phyloP scores from a whole-genome alignment of 2,113 vertebrate genomes.

The Dipodomys spectabilis region DNA sequence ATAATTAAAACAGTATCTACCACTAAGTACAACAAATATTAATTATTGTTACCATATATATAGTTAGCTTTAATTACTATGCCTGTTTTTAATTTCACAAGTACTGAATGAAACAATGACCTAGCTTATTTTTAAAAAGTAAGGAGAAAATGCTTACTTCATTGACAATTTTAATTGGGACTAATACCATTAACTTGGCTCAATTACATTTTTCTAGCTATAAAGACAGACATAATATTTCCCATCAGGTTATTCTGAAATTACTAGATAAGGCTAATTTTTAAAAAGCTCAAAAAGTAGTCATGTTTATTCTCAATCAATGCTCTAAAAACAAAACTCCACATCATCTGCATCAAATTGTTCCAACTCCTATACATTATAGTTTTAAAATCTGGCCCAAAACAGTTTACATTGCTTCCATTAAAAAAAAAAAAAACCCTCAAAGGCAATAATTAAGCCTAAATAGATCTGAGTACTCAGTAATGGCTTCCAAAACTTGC shows the following conservation, averaged over 20 bases:
- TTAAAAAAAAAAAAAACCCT: slow-evolving; percentile 49
- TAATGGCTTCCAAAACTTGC: slow-evolving; percentile 48
- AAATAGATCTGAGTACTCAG: slow-evolving; percentile 23
- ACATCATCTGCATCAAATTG: not conserved
- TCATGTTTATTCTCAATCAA: not conserved
- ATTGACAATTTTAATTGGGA: slow-evolving; percentile 1
- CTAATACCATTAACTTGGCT: not conserved
- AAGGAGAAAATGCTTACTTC: slow-evolving; percentile 34
- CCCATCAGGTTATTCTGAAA: slow-evolving; percentile 19
- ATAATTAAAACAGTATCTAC: slow-evolving; percentile 18
- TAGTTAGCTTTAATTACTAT: slow-evolving; percentile 8
- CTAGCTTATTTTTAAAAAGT: slow-evolving; percentile 11
- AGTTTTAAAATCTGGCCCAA: slow-evolving; percentile 24
- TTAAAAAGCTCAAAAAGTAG: not conserved
- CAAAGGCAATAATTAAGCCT: slow-evolving; percentile 45
- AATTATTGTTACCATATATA: not conserved
- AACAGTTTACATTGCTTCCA: slow-evolving; percentile 43
- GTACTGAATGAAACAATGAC: slow-evolving; percentile 41
- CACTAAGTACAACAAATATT: slow-evolving; percentile 7
- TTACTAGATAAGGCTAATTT: slow-evolving; percentile 3
- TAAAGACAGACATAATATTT: slow-evolving; percentile 32
- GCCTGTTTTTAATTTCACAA: slow-evolving; percentile 23
- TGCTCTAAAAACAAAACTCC: slow-evolving; percentile 35
- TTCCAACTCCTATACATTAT: slow-evolving; percentile 9
- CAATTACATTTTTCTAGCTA: slow-evolving; percentile 43